These are phyloP conservation scores for Rana temporaria DNA, from an alignment of 2,113 vertebrate species.

Conservation along the genomic window DNA sequence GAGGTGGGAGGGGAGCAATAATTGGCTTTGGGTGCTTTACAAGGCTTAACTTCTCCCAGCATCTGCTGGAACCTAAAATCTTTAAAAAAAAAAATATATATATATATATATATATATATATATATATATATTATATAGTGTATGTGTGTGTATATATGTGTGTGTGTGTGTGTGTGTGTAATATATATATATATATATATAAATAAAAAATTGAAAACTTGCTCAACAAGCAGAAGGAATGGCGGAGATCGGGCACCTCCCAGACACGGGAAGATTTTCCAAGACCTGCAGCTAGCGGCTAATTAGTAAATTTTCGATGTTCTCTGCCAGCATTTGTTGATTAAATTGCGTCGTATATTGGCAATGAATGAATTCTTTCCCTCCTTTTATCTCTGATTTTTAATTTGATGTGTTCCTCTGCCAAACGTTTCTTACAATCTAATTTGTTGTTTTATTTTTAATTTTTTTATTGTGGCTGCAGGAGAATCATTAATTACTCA, in stretches of 20 bases:
- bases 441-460: constrained; percentile 59
- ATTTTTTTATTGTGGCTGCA: constrained; percentile 65
- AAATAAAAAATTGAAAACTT: too few relatives aligned
- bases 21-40: too few relatives aligned
- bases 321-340: constrained; percentile 62
- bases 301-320: constrained; percentile 30
- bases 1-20: not conserved
- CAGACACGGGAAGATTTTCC: constrained; percentile 39
- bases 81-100: too few relatives aligned
- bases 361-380: constrained; percentile 61
- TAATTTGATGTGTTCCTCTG: constrained; percentile 58
- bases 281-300: constrained; percentile 59
- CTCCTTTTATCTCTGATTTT: constrained; percentile 54
- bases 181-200: too few relatives aligned
- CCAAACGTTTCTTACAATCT: constrained; percentile 65
- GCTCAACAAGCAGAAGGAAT: not conserved
- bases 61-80: not conserved
- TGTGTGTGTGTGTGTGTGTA: too few relatives aligned
- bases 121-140: too few relatives aligned
- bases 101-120: too few relatives aligned
- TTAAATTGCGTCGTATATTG: constrained; percentile 52
- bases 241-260: constrained; percentile 28
- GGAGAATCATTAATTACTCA: constrained; percentile 69
- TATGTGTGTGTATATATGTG: too few relatives aligned
- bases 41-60: not conserved